Conservation (phyloP, 2,888 invertebrate genomes). For the Linhomoeus sp. region DNA sequence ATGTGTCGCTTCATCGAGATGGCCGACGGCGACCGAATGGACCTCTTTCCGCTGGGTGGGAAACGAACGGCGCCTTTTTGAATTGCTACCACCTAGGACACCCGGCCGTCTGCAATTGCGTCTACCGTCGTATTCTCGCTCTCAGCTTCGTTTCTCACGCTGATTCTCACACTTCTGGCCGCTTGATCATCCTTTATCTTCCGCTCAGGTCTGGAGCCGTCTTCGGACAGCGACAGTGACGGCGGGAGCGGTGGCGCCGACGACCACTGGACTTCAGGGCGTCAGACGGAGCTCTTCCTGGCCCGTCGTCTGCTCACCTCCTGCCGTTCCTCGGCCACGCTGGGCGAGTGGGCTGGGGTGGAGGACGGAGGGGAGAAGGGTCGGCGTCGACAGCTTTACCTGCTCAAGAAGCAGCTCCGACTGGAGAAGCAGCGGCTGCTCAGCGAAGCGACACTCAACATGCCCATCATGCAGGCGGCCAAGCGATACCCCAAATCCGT, state of each 20-base stretch:
- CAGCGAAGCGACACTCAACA: constrained; percentile 10
- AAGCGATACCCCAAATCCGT: constrained; percentile 4
- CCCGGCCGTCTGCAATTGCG: background rate
- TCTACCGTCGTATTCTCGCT: no score
- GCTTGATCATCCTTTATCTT: no score
- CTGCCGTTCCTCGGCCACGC: no score
- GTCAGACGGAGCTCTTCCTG: background rate
- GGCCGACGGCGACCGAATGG: constrained; percentile 15
- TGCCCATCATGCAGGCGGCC: constrained; percentile 12
- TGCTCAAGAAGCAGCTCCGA: constrained; percentile 15
- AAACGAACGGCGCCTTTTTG: no score
- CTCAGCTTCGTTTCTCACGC: no score
- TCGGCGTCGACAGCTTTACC: constrained; percentile 12
- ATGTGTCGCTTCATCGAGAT: constrained; percentile 16
- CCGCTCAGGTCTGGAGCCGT: constrained; percentile 21
- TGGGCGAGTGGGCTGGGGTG: no score
- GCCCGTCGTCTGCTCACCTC: background rate
- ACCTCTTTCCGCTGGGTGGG: constrained; percentile 20
- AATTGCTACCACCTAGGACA: background rate
- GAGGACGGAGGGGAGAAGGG: background rate
- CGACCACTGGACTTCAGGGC: background rate
- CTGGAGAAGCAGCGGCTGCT: constrained; percentile 12
- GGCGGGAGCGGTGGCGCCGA: background rate
- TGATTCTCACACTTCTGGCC: no score
- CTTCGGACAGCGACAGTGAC: constrained; percentile 15